A percentile compares a stretch with the other conserved stretches of the same genome.
Evolutionary conservation across 2,113 vertebrate species (phyloP).

Genomic region (Poecile atricapillus): DNA sequence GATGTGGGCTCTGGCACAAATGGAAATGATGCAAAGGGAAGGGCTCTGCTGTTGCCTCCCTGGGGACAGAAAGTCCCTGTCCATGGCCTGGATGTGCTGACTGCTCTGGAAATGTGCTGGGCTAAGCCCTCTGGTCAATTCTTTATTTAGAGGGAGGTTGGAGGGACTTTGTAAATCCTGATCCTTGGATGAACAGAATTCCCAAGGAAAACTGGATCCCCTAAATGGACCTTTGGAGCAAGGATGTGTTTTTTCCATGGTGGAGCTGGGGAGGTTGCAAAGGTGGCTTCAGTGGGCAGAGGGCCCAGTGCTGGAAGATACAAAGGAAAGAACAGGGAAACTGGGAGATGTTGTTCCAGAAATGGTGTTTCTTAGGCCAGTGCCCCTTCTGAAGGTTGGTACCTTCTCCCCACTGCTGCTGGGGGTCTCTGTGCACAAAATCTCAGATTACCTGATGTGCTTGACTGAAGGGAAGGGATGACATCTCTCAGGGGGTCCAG

Average conservation of each 20-base stretch:
- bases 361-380: background rate
- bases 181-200: background rate
- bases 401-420: background rate
- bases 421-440: background rate
- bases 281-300: background rate
- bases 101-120: background rate
- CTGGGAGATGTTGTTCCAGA: background rate
- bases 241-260: fast-evolving
- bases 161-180: background rate
- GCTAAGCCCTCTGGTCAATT: background rate
- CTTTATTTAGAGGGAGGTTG: background rate
- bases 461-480: background rate
- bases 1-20: background rate
- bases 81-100: background rate
- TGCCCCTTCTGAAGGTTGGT: background rate
- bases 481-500: background rate
- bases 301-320: background rate
- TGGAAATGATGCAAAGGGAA: background rate
- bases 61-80: background rate
- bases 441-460: background rate
- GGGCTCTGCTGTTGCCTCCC: background rate
- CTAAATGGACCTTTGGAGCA: background rate
- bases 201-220: background rate
- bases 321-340: background rate
- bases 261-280: background rate